These are phyloP conservation scores for Sabatieria punctata DNA, from an alignment of 2,888 invertebrate genomes.

Conservation along the genomic window DNA sequence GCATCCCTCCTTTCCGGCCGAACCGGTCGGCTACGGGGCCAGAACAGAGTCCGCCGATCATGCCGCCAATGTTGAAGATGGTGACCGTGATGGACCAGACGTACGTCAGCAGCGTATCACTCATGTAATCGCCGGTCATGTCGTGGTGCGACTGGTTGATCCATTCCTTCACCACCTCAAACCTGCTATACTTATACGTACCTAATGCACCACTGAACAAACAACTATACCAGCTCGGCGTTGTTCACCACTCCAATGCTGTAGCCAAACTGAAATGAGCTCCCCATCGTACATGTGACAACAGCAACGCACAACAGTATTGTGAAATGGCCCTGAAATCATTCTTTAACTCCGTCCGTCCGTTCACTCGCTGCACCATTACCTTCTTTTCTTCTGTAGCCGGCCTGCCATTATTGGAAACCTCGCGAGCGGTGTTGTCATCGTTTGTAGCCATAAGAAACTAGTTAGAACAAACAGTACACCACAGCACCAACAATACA, in stretches of 20 bases:
- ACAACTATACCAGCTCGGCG: slow-evolving; percentile 47
- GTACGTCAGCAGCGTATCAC: slow-evolving; percentile 7
- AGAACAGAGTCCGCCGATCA: slow-evolving; percentile 87
- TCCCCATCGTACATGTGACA: slow-evolving; percentile 65
- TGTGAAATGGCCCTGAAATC: slow-evolving; percentile 8
- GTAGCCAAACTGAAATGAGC: slow-evolving; percentile 83
- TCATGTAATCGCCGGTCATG: slow-evolving; percentile 15
- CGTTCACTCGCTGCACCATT: no score
- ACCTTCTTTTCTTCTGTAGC: no score
- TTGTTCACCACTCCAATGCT: slow-evolving; percentile 80
- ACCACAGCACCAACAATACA: no score
- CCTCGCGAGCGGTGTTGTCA: no score
- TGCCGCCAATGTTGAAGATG: slow-evolving; percentile 94
- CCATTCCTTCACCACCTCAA: slow-evolving; percentile 24
- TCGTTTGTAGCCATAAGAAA: no score
- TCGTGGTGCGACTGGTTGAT: slow-evolving; percentile 17
- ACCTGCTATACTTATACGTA: no score
- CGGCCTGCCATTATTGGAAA: no score
- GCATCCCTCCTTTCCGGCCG: slow-evolving; percentile 68
- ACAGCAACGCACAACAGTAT: slow-evolving; percentile 47
- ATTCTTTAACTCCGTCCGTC: no score
- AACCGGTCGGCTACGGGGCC: slow-evolving; percentile 92
- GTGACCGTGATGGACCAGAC: slow-evolving; percentile 56
- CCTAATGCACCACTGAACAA: neutral
- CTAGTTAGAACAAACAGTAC: no score